These are phyloP conservation scores for Oxycera nigricornis DNA, from an alignment of 2,888 invertebrate species.

Conservation along the genomic window DNA sequence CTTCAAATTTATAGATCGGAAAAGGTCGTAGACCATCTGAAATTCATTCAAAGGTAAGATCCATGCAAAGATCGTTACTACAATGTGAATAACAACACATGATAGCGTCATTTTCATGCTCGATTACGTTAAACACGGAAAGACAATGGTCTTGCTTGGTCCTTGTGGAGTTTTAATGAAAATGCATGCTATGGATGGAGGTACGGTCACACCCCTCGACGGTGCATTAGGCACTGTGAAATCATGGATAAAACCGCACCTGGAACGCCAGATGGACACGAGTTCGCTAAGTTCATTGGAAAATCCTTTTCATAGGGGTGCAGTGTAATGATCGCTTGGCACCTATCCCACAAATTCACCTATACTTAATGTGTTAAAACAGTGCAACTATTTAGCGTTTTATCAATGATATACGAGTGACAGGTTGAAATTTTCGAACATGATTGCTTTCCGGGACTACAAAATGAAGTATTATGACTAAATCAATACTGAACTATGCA, in stretches of 20 bases:
- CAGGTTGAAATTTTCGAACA: neutral
- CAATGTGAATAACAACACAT: slow-evolving; percentile 15
- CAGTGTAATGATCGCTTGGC: slow-evolving; percentile 8
- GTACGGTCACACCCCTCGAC: slow-evolving; percentile 25
- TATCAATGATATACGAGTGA: neutral
- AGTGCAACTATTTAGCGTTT: neutral
- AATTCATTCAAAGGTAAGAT: neutral
- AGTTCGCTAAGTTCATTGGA: slow-evolving; percentile 9
- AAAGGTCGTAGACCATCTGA: neutral
- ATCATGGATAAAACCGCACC: slow-evolving; percentile 39
- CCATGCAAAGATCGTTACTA: neutral
- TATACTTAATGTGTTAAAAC: neutral
- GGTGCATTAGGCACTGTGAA: slow-evolving; percentile 16
- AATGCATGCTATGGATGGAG: too few relatives aligned
- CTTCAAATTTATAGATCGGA: neutral
- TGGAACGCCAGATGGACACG: slow-evolving; percentile 36
- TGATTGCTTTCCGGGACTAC: too few relatives aligned
- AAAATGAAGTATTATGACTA: too few relatives aligned
- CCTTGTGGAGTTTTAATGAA: neutral
- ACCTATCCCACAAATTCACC: neutral
- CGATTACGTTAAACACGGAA: slow-evolving; percentile 17
- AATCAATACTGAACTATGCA: too few relatives aligned
- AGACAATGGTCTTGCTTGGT: slow-evolving; percentile 14
- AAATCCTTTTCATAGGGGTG: slow-evolving; percentile 27
- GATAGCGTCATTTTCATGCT: slow-evolving; percentile 36